phyloP scores from a whole-genome alignment of 92 coral and sea anemone genomes.

The Scolanthus callimorphus region DNA sequence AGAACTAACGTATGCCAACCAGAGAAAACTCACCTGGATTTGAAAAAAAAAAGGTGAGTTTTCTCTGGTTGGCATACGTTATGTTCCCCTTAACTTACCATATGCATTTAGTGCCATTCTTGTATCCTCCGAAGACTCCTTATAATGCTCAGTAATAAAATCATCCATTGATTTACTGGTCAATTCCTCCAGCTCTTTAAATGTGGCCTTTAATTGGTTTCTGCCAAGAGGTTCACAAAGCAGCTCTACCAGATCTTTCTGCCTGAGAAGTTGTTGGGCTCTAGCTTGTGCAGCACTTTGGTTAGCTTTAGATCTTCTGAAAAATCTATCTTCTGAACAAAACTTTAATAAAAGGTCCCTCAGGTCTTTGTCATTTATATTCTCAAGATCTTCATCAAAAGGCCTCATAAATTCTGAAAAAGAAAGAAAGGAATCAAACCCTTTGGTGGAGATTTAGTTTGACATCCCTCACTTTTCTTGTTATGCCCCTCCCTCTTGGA shows the following conservation, averaged over 20 bases:
- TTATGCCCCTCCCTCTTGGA: no score
- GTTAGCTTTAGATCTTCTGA: constrained; percentile 30
- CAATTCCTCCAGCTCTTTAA: constrained; percentile 2
- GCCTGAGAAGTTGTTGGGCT: constrained; percentile 27
- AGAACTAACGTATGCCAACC: no score
- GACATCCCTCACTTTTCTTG: no score
- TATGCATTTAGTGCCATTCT: constrained; percentile 20
- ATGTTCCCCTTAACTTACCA: constrained; percentile 31
- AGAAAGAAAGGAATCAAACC: not conserved
- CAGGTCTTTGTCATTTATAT: constrained; percentile 49
- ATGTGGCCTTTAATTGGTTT: constrained; percentile 48
- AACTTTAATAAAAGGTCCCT: constrained; percentile 35
- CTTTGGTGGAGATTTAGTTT: no score
- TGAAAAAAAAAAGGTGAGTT: not conserved
- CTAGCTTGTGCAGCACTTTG: constrained; percentile 34
- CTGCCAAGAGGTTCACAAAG: constrained; percentile 41
- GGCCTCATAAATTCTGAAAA: constrained; percentile 37
- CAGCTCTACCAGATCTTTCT: constrained; percentile 34
- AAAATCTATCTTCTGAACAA: constrained; percentile 41
- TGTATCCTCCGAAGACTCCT: not conserved
- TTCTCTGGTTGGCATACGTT: no score
- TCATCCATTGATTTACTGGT: constrained; percentile 2
- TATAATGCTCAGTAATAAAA: constrained; percentile 25
- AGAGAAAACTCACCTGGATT: no score
- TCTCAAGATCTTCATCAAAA: constrained; percentile 25